A percentile compares a stretch with the other conserved stretches of the same genome.
Conservation (phyloP, 2,888 invertebrate genomes). For the Isotomurus palustris region DNA sequence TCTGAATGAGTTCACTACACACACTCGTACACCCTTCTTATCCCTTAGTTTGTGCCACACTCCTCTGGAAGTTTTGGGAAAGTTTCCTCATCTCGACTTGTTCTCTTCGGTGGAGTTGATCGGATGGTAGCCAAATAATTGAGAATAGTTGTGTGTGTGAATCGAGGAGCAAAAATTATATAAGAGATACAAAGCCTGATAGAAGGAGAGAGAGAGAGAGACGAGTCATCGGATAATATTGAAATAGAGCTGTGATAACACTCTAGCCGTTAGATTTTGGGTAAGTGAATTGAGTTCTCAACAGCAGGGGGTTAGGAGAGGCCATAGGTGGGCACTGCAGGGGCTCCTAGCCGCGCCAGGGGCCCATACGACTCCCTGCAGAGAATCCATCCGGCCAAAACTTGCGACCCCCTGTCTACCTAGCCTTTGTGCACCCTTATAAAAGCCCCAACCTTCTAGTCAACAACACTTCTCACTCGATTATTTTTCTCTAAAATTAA, state of each 20-base stretch:
- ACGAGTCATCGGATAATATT: constrained; percentile 13
- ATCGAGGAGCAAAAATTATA: neutral
- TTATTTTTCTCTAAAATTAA: constrained; percentile 11
- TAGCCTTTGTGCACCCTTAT: constrained; percentile 39
- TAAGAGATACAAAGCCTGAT: neutral
- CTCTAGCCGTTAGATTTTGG: constrained; percentile 40
- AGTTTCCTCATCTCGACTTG: no score
- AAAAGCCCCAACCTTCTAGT: constrained; percentile 7
- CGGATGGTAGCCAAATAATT: neutral
- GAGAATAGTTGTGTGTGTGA: neutral
- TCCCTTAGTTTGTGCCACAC: no score
- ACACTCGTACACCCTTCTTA: no score
- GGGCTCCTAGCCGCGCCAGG: constrained; percentile 38
- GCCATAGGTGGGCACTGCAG: constrained; percentile 46
- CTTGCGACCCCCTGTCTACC: constrained; percentile 38
- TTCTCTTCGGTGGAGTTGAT: no score
- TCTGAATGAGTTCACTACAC: no score
- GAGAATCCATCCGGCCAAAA: constrained; percentile 44
- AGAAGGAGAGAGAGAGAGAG: neutral
- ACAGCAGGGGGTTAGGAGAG: constrained; percentile 43
- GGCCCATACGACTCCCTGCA: constrained; percentile 38
- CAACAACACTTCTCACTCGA: constrained; percentile 14
- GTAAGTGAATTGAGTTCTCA: constrained; percentile 46
- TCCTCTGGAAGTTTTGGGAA: no score
- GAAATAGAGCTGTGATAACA: constrained; percentile 33